A percentile compares a stretch with the other conserved stretches of the same genome.
Evolutionary conservation across 2,113 vertebrate species (phyloP).

Genomic region (Nettapus auritus): DNA sequence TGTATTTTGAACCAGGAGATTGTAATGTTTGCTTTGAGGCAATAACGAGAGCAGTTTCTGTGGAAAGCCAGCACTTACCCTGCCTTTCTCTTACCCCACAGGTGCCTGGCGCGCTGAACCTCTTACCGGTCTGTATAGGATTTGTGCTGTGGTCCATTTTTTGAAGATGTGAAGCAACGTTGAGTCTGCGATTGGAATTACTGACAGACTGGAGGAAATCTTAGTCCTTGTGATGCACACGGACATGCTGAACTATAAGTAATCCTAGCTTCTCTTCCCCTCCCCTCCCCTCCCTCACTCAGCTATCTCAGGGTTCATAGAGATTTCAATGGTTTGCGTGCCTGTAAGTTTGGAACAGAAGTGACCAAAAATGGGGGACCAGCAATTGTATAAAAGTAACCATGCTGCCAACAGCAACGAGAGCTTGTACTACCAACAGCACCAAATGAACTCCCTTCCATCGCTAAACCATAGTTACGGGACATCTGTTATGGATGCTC

Average conservation of each 20-base stretch:
- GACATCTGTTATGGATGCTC: slow-evolving; percentile 74
- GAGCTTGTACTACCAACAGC: slow-evolving; percentile 82
- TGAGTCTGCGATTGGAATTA: slow-evolving; percentile 27
- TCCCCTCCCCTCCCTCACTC: slow-evolving; percentile 41
- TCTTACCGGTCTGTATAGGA: slow-evolving; percentile 29
- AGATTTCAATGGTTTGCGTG: slow-evolving; percentile 77
- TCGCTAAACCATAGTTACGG: slow-evolving; percentile 80
- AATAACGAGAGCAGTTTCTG: background rate
- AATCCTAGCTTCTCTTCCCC: slow-evolving; percentile 32
- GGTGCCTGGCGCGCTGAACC: slow-evolving; percentile 53
- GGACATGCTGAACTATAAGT: slow-evolving; percentile 72
- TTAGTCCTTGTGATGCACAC: slow-evolving; percentile 60
- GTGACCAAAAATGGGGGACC: slow-evolving; percentile 83
- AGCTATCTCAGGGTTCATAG: slow-evolving; percentile 80
- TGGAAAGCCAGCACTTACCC: background rate
- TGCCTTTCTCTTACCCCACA: slow-evolving; percentile 54
- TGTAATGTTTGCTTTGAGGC: slow-evolving; percentile 11
- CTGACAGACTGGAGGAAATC: slow-evolving; percentile 49
- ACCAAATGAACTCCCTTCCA: slow-evolving; percentile 74
- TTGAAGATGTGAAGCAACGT: slow-evolving; percentile 69
- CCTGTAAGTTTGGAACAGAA: slow-evolving; percentile 70
- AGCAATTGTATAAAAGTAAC: slow-evolving; percentile 84
- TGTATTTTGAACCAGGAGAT: background rate
- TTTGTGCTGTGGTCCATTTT: slow-evolving; percentile 14
- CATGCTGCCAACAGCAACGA: slow-evolving; percentile 78